Conservation (phyloP, 2,113 vertebrate species). For the Monopterus albus region DNA sequence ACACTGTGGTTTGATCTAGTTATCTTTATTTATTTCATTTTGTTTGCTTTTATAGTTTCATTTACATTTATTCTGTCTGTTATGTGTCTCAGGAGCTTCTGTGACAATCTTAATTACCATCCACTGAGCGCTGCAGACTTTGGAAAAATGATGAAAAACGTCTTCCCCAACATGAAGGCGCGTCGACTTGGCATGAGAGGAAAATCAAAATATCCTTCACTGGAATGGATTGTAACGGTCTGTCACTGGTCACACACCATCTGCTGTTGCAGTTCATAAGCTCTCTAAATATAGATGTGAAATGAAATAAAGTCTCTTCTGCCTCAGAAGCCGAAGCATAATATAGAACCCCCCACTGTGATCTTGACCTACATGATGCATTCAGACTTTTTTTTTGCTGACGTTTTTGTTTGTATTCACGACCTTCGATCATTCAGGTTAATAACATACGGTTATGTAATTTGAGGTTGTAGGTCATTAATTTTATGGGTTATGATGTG, state of each 20-base stretch:
- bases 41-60: no score
- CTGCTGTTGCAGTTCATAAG: constrained; percentile 83
- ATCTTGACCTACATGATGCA: constrained; percentile 71
- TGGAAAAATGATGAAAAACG: constrained; percentile 99
- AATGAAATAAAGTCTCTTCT: constrained; percentile 77
- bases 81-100: constrained; percentile 76
- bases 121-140: constrained; percentile 98
- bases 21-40: no score
- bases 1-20: not conserved
- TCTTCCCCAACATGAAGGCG: constrained; percentile 99
- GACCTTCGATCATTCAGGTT: constrained; percentile 6
- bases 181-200: constrained; percentile 98
- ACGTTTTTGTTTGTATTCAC: constrained; percentile 5
- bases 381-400: constrained; percentile 23
- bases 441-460: constrained; percentile 4
- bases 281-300: constrained; percentile 85
- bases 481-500: not conserved
- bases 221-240: constrained; percentile 73
- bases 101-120: constrained; percentile 99
- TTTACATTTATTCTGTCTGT: not conserved
- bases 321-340: constrained; percentile 56
- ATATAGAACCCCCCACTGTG: constrained; percentile 58
- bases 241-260: constrained; percentile 80
- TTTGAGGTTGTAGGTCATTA: constrained; percentile 7
- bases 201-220: constrained; percentile 99